Percentiles rank a stretch among this genome's conserved stretches.
phyloP scores from a whole-genome alignment of 2,113 vertebrate genomes.

The Uria lomvia region DNA sequence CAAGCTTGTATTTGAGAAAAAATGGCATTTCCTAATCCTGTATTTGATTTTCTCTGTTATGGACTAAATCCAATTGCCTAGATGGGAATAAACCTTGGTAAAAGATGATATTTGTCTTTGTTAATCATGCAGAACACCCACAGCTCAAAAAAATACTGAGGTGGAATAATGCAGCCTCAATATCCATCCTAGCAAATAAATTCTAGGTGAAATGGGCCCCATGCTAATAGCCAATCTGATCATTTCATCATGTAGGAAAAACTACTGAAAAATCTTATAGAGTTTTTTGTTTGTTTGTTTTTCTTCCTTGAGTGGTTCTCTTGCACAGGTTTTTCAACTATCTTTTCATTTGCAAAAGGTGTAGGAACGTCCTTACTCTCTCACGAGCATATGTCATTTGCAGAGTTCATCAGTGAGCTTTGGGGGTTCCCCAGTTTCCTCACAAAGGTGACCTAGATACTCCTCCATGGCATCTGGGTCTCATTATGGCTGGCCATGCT shows the following conservation, averaged over 20 bases:
- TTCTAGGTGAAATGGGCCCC: neutral
- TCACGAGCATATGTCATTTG: fast-evolving
- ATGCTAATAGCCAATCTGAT: neutral
- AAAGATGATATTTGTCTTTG: conserved; percentile 51
- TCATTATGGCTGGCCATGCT: neutral
- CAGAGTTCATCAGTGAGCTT: neutral
- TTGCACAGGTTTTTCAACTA: neutral
- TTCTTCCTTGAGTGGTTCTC: neutral
- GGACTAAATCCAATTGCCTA: conserved; percentile 26
- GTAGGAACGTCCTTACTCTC: neutral
- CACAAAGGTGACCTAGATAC: neutral
- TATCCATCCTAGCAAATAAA: conserved; percentile 4
- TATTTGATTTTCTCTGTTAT: conserved; percentile 44
- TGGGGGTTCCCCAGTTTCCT: neutral
- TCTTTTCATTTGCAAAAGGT: neutral
- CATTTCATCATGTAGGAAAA: neutral
- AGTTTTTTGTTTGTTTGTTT: neutral
- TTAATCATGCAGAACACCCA: conserved; percentile 22
- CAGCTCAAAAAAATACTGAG: neutral
- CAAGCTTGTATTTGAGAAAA: conserved; percentile 40
- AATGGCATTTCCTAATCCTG: conserved; percentile 34
- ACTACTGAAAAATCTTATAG: neutral
- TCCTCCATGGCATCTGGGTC: neutral
- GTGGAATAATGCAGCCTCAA: neutral
- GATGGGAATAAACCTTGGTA: conserved; percentile 13